Evolutionary conservation across 2,113 vertebrate genomes (phyloP).

Genomic region (Orientallactaga bullata): DNA sequence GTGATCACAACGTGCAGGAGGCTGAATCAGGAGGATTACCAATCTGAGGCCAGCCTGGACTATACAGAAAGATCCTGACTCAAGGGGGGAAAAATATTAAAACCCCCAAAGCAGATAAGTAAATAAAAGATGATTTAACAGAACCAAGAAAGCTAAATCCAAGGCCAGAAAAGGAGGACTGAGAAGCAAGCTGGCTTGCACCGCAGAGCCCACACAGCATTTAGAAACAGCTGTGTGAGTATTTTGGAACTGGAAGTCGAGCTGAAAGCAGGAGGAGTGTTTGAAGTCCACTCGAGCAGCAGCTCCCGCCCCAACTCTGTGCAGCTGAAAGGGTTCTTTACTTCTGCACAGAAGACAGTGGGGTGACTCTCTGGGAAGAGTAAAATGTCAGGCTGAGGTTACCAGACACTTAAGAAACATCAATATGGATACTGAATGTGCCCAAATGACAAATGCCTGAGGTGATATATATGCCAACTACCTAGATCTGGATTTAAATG

Average conservation of each 20-base stretch:
- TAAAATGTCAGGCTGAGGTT: background rate
- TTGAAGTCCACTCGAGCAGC: constrained; percentile 5
- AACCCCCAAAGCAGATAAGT: background rate
- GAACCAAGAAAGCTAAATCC: constrained; percentile 30
- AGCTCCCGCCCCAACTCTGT: background rate
- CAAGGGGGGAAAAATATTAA: background rate
- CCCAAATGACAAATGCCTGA: background rate
- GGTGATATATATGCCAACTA: background rate
- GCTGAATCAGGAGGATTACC: background rate
- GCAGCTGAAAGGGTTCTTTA: background rate
- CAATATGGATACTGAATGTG: background rate
- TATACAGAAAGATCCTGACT: background rate
- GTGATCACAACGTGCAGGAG: too few relatives aligned
- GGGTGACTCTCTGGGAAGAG: background rate
- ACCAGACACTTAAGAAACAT: constrained; percentile 22
- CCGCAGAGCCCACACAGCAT: constrained; percentile 26
- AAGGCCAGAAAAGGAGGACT: background rate
- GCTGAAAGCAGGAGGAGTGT: background rate
- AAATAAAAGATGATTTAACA: constrained; percentile 10
- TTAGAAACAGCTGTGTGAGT: background rate
- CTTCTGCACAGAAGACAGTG: background rate
- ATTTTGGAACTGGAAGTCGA: background rate
- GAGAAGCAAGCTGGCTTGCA: constrained; percentile 25
- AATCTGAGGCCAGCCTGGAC: background rate
- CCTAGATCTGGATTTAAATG: background rate